Evolutionary conservation across 2,113 vertebrate species (phyloP).

Genomic region (Labeo catla): DNA sequence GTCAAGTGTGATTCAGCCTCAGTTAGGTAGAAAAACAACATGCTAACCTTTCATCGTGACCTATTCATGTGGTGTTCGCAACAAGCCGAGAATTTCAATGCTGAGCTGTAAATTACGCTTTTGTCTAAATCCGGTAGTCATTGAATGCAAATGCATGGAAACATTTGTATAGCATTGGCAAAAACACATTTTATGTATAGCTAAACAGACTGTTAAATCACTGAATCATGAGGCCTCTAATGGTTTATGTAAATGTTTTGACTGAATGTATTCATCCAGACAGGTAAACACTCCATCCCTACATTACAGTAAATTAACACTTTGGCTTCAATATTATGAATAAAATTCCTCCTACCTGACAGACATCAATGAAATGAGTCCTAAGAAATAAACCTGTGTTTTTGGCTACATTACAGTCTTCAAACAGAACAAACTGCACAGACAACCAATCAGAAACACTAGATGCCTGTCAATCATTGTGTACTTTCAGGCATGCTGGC

Average conservation of each 20-base stretch:
- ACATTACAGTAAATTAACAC: background rate
- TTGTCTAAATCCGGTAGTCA: background rate
- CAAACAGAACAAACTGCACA: background rate
- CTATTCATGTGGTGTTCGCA: background rate
- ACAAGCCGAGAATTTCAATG: background rate
- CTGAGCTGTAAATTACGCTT: background rate
- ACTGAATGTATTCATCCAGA: background rate
- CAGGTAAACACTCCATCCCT: background rate
- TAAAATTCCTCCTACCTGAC: background rate
- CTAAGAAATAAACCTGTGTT: background rate
- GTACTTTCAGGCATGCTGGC: background rate
- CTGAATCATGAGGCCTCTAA: background rate
- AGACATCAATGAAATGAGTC: background rate
- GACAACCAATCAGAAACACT: background rate
- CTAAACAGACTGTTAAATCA: background rate
- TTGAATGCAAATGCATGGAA: background rate
- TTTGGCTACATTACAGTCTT: background rate
- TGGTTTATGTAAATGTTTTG: background rate
- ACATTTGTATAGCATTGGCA: background rate
- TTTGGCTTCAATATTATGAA: background rate
- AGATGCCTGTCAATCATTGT: background rate
- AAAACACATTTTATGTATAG: background rate
- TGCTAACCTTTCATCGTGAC: slow-evolving; percentile 27
- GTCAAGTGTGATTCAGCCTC: slow-evolving; percentile 11
- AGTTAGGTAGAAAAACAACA: slow-evolving; percentile 32